A percentile compares a stretch with the other conserved stretches of the same genome.
Conservation (phyloP, 2,888 invertebrate species). For the Trachelus tabidus region DNA sequence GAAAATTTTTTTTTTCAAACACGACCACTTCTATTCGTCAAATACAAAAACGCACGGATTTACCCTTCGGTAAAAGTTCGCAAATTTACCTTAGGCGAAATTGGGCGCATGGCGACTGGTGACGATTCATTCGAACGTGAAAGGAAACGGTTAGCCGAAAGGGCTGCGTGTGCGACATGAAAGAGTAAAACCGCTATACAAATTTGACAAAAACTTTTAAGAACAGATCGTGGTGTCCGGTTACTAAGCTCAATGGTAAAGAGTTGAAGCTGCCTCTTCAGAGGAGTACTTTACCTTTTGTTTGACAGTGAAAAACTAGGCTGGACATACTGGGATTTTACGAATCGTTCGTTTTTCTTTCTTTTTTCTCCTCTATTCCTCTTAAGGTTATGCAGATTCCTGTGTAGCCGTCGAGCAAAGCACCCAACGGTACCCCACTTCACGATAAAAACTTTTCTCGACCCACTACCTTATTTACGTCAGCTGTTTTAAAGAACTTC, state of each 20-base stretch:
- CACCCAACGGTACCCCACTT: background rate
- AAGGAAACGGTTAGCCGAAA: conserved; percentile 4
- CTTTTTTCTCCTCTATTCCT: background rate
- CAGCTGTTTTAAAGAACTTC: background rate
- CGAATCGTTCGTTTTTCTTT: background rate
- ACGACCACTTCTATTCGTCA: background rate
- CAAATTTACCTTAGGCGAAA: conserved; percentile 1
- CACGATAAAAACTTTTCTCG: background rate
- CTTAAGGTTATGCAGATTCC: background rate
- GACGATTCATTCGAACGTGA: background rate
- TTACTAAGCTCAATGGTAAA: conserved; percentile 60
- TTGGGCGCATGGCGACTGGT: conserved; percentile 1
- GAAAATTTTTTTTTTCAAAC: background rate
- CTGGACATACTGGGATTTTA: background rate
- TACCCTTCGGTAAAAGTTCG: background rate
- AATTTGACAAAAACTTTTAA: conserved; percentile 40
- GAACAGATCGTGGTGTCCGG: conserved; percentile 43
- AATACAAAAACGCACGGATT: conserved; percentile 4
- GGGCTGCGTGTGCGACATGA: conserved; percentile 24
- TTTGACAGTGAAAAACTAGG: conserved; percentile 1
- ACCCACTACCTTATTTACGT: background rate
- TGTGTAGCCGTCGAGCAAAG: background rate
- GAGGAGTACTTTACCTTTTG: conserved; percentile 3
- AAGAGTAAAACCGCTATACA: conserved; percentile 36
- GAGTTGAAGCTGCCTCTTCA: conserved; percentile 45